These are phyloP conservation scores for Oreamnos americanus DNA, from an alignment of 2,113 vertebrate species.

Conservation along the genomic window DNA sequence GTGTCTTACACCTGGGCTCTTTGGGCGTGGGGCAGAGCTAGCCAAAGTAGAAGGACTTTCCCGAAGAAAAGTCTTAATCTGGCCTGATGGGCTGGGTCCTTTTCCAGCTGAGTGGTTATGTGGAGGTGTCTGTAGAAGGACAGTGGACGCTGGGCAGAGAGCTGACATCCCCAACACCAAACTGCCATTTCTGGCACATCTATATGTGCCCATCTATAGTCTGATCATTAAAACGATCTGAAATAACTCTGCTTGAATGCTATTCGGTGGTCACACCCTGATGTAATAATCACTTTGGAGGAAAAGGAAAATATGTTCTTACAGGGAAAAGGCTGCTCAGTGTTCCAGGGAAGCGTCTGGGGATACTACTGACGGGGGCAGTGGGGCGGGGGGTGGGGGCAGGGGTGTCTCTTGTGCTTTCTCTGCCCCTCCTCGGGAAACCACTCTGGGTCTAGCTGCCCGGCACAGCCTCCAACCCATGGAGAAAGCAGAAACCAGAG, in stretches of 20 bases:
- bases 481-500: not conserved
- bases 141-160: slow-evolving; percentile 10
- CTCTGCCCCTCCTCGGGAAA: not conserved
- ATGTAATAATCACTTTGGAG: not conserved
- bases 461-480: not conserved
- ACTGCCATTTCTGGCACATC: not conserved
- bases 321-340: not conserved
- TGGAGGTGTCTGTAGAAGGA: slow-evolving; percentile 67
- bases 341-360: not conserved
- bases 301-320: not conserved
- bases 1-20: slow-evolving; percentile 52
- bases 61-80: slow-evolving; percentile 57
- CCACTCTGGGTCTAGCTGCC: not conserved
- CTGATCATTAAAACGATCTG: not conserved
- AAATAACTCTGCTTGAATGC: not conserved
- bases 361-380: not conserved
- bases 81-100: slow-evolving; percentile 61
- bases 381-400: rapidly evolving
- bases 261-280: not conserved
- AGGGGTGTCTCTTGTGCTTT: not conserved
- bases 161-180: not conserved
- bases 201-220: not conserved
- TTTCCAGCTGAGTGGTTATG: slow-evolving; percentile 68
- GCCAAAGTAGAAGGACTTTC: slow-evolving; percentile 63
- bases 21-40: slow-evolving; percentile 71